Base-by-base conservation (phyloP, 2,888 invertebrate genomes). In the Phrixothrix hirtus region DNA sequence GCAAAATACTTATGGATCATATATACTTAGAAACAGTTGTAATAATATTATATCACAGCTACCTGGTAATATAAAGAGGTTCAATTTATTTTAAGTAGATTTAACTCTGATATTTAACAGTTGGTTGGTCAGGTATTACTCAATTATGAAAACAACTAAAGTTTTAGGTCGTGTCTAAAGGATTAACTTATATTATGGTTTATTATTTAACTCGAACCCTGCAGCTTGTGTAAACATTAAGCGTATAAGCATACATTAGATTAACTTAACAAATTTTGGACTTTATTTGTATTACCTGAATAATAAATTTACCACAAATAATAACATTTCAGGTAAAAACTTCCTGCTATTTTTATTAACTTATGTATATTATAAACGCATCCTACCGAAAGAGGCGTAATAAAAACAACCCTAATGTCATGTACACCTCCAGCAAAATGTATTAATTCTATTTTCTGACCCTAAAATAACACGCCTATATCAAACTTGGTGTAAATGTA, bases 391-490 rank as follows among this genome's bases (percentile, higher is more conserved):
- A 17, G 13, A 15, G 17, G 31, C 41, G 31, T 9, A 30, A n/a
- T n/a, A 14, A 6, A 27, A 31, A 11, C 27, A 12, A n/a, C 37
- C 37, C 13, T 17, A 25, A 38, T 31, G 37, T 31, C 36, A 30
- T 30, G 31, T 38, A 46, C 30, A 46, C 38, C 30, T 35, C 29
- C 38, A 46, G 46, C 38, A 29, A 46, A 29, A 46, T 32, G 46
- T 30, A 46, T 46, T 46, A 46, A 46, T 46, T 46, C 21, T 25
- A 46, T 46, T 46, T 38, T 30, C 46, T 30, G 25, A 10, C 37
- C 36, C 42, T 21, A 42, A 42, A 46, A 46, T 16, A 46, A 31
- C 46, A 45, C 25, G 16, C 14, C 10, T 38, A 16, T 46, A 46
- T 16, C 21, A 46, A 31, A 31, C 17, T 13, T 15, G 26, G 36